Base-by-base conservation (phyloP, 2,797 vertebrate species). In the Scomberomorus guttatus region DNA sequence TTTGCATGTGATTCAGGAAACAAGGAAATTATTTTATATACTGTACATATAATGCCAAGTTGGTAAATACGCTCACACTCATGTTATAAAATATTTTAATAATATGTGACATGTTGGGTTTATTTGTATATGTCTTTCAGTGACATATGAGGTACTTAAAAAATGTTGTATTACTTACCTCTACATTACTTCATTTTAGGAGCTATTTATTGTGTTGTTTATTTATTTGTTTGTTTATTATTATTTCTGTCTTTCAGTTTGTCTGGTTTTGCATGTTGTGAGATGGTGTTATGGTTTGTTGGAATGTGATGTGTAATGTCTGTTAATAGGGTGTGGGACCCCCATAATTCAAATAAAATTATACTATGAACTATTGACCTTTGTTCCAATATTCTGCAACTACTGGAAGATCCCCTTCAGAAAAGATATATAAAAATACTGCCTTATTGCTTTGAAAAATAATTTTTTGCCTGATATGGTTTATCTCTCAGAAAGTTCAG, bases 81-180 rank as follows among this genome's bases (percentile, higher is more conserved):
- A 48, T 57, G 2, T 3, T 42, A 4, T 56, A 15, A 68, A 24
- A 25, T 48, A 15, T 37, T 48, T 54, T 15, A 5, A 76, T 46
- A 27, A 17, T 50, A 37, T 37, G 1, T 44, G 12, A 50, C 14
- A 60, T 32, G 3, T 44, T 52, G 25, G 34, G 39, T 52, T 42
- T 27, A 51, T 75, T 46, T 56, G 20, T 54, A 55, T 12, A 20
- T 61, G 46, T 50, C 2, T 20, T 22, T 57, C 11, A 50, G 17
- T 48, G n/a, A 57, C 27, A 64, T 29, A 62, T 25, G 1, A 58
- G 39, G 22, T 17, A 50, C 17, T 7, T 13, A 37, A 7, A 4
- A 64, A 65, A 29, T 57, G 27, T 37, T 44, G 5, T 61, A n/a
- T 48, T 54, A 66, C 12, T 75, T 66, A 64, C 24, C 15, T 52